A percentile compares a stretch with the other conserved stretches of the same genome.
These are phyloP conservation scores for Trypoxylus dichotomus DNA, from an alignment of 1,140 invertebrate species.

Conservation along the genomic window DNA sequence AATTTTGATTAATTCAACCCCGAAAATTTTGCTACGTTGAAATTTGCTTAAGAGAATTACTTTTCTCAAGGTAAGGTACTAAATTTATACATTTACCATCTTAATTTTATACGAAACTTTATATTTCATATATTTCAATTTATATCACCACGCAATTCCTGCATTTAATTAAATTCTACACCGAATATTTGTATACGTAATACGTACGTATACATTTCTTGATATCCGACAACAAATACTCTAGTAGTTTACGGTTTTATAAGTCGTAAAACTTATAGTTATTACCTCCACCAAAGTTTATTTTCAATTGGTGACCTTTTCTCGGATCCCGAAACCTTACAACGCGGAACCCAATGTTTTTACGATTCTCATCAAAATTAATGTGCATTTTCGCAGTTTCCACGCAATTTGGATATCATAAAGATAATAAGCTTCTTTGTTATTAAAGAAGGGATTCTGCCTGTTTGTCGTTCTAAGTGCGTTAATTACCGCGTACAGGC, in stretches of 20 bases:
- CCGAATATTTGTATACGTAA: background rate
- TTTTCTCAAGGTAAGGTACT: no score
- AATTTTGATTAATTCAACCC: no score
- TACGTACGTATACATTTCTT: background rate
- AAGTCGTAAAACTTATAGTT: conserved; percentile 8
- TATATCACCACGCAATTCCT: no score
- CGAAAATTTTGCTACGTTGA: no score
- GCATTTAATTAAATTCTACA: background rate
- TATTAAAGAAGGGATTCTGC: conserved; percentile 8
- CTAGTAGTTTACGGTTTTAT: background rate
- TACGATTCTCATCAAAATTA: conserved; percentile 5
- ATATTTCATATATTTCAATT: no score
- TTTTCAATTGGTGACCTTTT: conserved; percentile 10
- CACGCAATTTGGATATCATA: background rate
- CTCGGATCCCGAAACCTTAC: background rate
- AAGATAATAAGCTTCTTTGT: background rate
- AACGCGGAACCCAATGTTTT: background rate
- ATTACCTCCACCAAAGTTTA: background rate
- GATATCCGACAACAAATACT: background rate
- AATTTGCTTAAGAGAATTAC: no score
- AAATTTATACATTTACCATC: no score
- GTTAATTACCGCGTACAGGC: background rate
- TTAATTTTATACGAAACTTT: no score
- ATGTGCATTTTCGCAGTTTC: background rate
- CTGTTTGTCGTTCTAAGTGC: background rate